Percentiles rank a stretch among this genome's conserved stretches.
Evolutionary conservation across 2,113 vertebrate genomes (phyloP).

Genomic region (Erinaceus europaeus): DNA sequence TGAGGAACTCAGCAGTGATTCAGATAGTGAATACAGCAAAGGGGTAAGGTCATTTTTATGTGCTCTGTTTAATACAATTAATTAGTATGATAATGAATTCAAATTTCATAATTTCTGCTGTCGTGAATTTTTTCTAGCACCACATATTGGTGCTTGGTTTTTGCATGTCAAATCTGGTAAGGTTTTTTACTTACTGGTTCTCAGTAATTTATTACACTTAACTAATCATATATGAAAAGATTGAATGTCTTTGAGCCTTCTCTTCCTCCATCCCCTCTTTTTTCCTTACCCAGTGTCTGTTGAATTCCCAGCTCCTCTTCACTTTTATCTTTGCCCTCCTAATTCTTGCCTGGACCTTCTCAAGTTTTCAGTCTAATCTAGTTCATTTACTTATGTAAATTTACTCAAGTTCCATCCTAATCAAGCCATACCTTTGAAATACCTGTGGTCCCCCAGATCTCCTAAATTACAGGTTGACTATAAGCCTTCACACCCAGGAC

Average conservation of each 20-base stretch:
- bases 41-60: conserved; percentile 84
- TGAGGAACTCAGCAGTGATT: conserved; percentile 94
- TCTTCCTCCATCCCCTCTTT: not conserved
- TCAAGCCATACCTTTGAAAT: not conserved
- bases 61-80: not conserved
- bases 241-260: not conserved
- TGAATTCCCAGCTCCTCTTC: not conserved
- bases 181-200: not conserved
- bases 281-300: not conserved
- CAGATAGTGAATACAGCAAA: conserved; percentile 87
- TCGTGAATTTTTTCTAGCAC: not conserved
- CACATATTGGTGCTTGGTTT: not conserved
- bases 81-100: not conserved
- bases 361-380: not conserved
- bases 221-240: not conserved
- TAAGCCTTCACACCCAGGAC: not conserved
- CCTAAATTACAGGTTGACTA: not conserved
- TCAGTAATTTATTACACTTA: not conserved
- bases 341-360: not conserved
- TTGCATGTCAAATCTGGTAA: not conserved
- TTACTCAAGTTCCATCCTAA: not conserved
- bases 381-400: not conserved
- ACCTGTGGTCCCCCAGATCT: not conserved
- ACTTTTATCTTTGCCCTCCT: not conserved
- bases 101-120: not conserved